Conservation (phyloP, 2,113 vertebrate genomes). For the Lepus americanus region DNA sequence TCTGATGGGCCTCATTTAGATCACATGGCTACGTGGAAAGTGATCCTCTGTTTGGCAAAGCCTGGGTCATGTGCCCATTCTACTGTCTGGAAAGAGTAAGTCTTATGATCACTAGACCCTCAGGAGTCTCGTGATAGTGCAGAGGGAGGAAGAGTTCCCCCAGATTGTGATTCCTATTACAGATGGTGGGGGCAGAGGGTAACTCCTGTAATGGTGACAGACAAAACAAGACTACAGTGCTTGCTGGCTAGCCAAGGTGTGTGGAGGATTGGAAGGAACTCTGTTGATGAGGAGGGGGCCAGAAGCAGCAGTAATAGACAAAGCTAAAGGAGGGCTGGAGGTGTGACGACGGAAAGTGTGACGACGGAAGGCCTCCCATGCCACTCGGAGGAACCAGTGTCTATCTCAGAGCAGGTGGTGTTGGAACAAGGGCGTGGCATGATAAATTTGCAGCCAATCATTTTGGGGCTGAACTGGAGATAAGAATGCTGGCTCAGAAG, state of each 20-base stretch:
- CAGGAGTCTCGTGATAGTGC: neutral
- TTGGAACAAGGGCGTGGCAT: neutral
- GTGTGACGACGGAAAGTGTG: neutral
- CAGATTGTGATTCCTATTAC: neutral
- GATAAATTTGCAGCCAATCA: neutral
- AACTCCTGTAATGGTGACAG: neutral
- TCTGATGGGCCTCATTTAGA: neutral
- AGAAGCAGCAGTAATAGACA: neutral
- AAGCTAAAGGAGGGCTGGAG: neutral
- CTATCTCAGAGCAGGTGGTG: neutral
- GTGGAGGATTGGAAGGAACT: neutral
- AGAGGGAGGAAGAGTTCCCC: neutral
- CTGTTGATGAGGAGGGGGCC: neutral
- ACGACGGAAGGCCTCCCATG: neutral
- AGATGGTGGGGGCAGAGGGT: neutral
- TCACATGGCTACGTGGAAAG: neutral
- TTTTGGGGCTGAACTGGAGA: neutral
- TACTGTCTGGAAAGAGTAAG: neutral
- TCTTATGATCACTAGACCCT: neutral
- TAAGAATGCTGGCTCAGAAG: slow-evolving; percentile 7
- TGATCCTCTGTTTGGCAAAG: neutral
- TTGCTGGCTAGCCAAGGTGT: neutral
- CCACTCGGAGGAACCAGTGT: neutral
- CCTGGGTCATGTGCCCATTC: neutral
- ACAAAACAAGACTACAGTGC: neutral